These are phyloP conservation scores for Lutjanus erythropterus DNA, from an alignment of 2,113 vertebrate genomes.

Conservation along the genomic window DNA sequence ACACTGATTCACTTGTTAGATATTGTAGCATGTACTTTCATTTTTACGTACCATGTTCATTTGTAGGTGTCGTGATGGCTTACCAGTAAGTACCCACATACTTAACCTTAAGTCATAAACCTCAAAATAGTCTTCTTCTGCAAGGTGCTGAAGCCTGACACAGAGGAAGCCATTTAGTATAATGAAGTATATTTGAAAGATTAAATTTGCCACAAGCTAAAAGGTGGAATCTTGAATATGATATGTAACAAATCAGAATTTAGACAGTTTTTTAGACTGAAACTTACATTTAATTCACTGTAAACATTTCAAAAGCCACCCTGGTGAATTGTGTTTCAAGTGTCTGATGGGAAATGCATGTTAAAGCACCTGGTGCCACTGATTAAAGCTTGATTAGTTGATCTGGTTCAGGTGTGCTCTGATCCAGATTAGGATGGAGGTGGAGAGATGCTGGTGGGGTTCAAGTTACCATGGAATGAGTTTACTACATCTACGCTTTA, in stretches of 20 bases:
- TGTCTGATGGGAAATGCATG: not conserved
- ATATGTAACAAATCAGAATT: not conserved
- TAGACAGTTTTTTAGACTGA: conserved; percentile 19
- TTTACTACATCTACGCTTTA: conserved; percentile 25
- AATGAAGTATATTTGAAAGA: not conserved
- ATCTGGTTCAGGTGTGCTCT: conserved; percentile 33
- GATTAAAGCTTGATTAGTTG: conserved; percentile 1
- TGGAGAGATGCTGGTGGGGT: conserved; percentile 5
- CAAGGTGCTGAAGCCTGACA: conserved; percentile 4
- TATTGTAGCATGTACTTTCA: conserved; percentile 21
- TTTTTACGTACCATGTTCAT: conserved; percentile 18
- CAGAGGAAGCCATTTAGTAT: conserved; percentile 12
- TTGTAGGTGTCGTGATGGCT: conserved; percentile 13
- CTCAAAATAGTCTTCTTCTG: not conserved
- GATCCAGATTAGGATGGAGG: conserved; percentile 15
- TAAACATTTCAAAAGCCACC: conserved; percentile 33
- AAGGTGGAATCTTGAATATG: not conserved
- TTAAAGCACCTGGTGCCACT: not conserved
- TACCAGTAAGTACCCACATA: not conserved
- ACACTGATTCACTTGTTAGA: conserved; percentile 8
- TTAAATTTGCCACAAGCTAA: not conserved
- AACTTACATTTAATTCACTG: not conserved
- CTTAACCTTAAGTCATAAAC: not conserved
- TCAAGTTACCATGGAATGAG: conserved; percentile 7
- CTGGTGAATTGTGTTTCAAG: not conserved